These are phyloP conservation scores for Hypothenemus hampei DNA, from an alignment of 1,140 invertebrate species.

Conservation along the genomic window DNA sequence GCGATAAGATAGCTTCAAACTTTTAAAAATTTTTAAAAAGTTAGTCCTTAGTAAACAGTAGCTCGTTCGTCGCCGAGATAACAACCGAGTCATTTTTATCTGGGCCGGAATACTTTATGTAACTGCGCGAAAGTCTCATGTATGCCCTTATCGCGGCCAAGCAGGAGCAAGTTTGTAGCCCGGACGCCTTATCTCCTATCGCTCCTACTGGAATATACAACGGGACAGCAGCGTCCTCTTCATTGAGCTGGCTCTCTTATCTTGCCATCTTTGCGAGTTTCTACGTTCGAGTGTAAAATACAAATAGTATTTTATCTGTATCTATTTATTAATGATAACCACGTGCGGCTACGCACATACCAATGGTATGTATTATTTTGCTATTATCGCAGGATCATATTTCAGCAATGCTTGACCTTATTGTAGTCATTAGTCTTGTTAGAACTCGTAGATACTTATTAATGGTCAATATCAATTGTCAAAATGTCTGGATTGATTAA, in stretches of 20 bases:
- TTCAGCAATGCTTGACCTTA: too few relatives aligned
- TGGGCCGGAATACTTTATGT: conserved; percentile 25
- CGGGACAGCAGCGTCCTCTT: conserved; percentile 17
- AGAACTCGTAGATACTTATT: too few relatives aligned
- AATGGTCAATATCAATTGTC: too few relatives aligned
- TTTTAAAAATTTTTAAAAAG: conserved; percentile 26
- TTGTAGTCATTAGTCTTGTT: too few relatives aligned
- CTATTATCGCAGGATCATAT: too few relatives aligned
- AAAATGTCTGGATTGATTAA: too few relatives aligned
- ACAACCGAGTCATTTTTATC: conserved; percentile 24
- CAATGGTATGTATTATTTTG: too few relatives aligned
- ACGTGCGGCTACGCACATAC: too few relatives aligned
- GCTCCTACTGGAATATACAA: conserved; percentile 22
- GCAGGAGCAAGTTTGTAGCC: conserved; percentile 25
- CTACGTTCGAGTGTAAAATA: conserved; percentile 8
- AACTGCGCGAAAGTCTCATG: conserved; percentile 27
- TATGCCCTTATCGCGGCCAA: conserved; percentile 26
- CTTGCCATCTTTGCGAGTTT: conserved; percentile 22
- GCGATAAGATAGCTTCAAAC: conserved; percentile 25
- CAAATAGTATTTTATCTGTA: conserved; percentile 1
- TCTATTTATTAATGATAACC: too few relatives aligned
- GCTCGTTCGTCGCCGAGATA: conserved; percentile 20
- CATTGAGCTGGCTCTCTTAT: conserved; percentile 22
- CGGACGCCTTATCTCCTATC: conserved; percentile 22
- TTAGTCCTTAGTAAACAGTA: conserved; percentile 27